Evolutionary conservation across 2,113 vertebrate species (phyloP).

Genomic region (Erythrocebus patas): DNA sequence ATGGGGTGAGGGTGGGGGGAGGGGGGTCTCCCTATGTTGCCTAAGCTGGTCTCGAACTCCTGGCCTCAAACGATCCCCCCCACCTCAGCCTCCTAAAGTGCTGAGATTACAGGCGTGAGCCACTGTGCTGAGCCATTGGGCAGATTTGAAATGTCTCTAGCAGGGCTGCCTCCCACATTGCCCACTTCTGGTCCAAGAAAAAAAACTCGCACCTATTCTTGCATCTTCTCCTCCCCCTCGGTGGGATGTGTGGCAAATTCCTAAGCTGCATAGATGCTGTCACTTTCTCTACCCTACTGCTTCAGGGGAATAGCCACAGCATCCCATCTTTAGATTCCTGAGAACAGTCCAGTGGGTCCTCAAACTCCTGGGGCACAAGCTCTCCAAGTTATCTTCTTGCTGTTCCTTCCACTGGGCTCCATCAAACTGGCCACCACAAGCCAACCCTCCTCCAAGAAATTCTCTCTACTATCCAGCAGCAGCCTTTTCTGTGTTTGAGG

Average conservation of each 20-base stretch:
- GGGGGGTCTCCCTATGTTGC: too few relatives aligned
- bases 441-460: background rate
- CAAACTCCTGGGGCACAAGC: background rate
- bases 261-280: background rate
- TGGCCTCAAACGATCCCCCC: too few relatives aligned
- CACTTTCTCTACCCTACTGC: background rate
- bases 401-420: background rate
- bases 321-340: background rate
- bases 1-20: too few relatives aligned
- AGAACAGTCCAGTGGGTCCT: background rate
- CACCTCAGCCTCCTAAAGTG: too few relatives aligned
- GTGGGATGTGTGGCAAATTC: background rate
- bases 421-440: background rate
- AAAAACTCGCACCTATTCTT: background rate
- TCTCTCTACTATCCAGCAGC: background rate
- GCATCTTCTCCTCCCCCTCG: rapidly evolving
- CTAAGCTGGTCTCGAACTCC: too few relatives aligned
- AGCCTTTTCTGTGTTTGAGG: background rate
- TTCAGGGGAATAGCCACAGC: background rate
- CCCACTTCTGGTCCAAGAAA: background rate
- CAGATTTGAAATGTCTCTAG: background rate
- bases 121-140: too few relatives aligned
- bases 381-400: background rate
- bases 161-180: background rate
- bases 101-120: too few relatives aligned